These are phyloP conservation scores for Chelidonichthys spinosus DNA, from an alignment of 2,797 vertebrate species.

Conservation along the genomic window DNA sequence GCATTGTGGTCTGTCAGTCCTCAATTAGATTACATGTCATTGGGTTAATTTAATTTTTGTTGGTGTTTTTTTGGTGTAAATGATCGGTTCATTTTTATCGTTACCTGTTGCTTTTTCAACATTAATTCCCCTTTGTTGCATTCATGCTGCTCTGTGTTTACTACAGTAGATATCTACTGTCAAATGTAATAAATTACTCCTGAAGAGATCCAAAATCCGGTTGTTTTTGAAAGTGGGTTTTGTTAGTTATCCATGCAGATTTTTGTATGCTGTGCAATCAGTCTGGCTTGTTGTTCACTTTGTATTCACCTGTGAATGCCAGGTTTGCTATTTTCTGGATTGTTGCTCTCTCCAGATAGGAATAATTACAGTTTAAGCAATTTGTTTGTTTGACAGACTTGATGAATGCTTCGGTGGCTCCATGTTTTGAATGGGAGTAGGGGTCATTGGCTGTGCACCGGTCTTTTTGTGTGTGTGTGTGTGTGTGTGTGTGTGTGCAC, in stretches of 20 bases:
- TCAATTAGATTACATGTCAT: neutral
- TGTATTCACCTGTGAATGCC: neutral
- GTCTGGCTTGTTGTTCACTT: constrained; percentile 6
- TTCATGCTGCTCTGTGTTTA: neutral
- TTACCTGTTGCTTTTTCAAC: neutral
- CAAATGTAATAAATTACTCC: neutral
- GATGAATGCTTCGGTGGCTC: neutral
- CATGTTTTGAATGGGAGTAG: constrained; percentile 7
- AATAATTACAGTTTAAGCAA: neutral
- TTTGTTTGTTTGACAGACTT: constrained; percentile 7
- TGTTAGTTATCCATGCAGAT: neutral
- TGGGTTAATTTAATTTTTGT: constrained; percentile 1
- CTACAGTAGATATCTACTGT: neutral
- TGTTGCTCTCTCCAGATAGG: constrained; percentile 4
- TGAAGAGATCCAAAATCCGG: constrained; percentile 7
- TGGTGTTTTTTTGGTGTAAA: neutral
- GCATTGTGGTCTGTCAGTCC: neutral
- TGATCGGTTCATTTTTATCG: neutral
- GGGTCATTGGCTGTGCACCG: neutral
- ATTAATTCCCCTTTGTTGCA: neutral
- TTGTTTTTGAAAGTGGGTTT: constrained; percentile 13
- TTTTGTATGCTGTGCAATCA: neutral
- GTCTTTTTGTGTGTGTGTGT: constrained; percentile 16
- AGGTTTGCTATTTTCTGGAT: constrained; percentile 9
- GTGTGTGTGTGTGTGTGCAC: neutral